phyloP scores from a whole-genome alignment of 2,113 vertebrate species.

The Chaetodon auriga region DNA sequence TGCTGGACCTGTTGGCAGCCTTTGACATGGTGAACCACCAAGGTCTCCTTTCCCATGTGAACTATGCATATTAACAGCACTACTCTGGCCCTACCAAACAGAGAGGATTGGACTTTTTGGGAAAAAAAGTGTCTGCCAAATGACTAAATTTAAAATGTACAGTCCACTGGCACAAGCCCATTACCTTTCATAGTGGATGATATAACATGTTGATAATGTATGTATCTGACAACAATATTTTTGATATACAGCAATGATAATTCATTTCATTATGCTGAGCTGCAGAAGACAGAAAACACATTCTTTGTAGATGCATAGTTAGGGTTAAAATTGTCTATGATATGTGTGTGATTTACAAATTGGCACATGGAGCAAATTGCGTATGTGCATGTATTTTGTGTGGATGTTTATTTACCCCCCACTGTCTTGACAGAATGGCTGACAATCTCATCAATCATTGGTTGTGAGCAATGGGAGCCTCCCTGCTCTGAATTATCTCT shows the following conservation, averaged over 20 bases:
- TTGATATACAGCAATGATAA: not conserved
- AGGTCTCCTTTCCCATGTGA: not conserved
- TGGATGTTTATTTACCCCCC: conserved; percentile 38
- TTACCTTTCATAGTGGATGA: not conserved
- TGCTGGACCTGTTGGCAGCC: not conserved
- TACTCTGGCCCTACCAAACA: not conserved
- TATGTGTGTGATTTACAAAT: not conserved
- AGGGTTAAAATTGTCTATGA: too few relatives aligned
- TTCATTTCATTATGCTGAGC: not conserved
- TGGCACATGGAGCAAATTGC: not conserved
- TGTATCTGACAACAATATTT: not conserved
- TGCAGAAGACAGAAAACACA: not conserved
- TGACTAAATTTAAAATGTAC: not conserved
- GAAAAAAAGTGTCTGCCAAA: not conserved
- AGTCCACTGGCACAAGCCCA: not conserved
- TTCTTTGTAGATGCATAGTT: too few relatives aligned
- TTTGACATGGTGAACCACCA: not conserved
- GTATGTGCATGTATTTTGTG: not conserved
- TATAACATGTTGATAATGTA: not conserved
- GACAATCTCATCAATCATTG: conserved; percentile 32
- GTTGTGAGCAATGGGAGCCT: conserved; percentile 19
- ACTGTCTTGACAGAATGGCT: conserved; percentile 19
- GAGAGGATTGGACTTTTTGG: not conserved
- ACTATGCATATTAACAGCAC: not conserved
- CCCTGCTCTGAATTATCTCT: conserved; percentile 35